These are phyloP conservation scores for Prionailurus bengalensis DNA, from an alignment of 2,113 vertebrate species.

Conservation along the genomic window DNA sequence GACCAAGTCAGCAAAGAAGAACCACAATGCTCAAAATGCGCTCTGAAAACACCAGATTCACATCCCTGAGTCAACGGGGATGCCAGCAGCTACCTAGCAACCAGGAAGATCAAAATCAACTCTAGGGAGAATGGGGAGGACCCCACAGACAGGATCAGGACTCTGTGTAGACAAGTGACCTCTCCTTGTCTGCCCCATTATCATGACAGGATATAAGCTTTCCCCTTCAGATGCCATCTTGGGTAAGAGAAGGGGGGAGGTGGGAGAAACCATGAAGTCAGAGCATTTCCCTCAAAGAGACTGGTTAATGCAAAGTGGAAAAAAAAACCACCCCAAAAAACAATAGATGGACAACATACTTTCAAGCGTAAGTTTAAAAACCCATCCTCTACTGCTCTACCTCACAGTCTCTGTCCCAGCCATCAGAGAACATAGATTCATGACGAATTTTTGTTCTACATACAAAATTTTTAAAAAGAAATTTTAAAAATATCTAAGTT, in stretches of 20 bases:
- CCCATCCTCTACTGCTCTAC: neutral
- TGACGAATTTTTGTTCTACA: neutral
- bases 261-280: neutral
- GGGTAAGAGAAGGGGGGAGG: neutral
- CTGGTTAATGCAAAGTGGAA: neutral
- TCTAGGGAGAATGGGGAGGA: neutral
- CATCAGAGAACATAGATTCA: neutral
- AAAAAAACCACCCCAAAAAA: neutral
- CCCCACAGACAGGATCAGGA: neutral
- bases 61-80: neutral
- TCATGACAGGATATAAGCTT: neutral
- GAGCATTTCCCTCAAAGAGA: neutral
- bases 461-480: neutral
- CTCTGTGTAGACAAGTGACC: neutral
- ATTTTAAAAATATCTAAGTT: neutral
- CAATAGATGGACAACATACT: neutral
- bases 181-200: neutral
- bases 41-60: neutral
- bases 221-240: neutral
- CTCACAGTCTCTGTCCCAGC: neutral
- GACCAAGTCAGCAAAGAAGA: neutral
- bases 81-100: neutral
- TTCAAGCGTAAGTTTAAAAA: neutral
- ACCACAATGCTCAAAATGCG: fast-evolving
- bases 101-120: neutral